Percentiles rank a stretch among this genome's conserved stretches.
Evolutionary conservation across 2,888 invertebrate genomes (phyloP).

Genomic region (Volucella inanis): DNA sequence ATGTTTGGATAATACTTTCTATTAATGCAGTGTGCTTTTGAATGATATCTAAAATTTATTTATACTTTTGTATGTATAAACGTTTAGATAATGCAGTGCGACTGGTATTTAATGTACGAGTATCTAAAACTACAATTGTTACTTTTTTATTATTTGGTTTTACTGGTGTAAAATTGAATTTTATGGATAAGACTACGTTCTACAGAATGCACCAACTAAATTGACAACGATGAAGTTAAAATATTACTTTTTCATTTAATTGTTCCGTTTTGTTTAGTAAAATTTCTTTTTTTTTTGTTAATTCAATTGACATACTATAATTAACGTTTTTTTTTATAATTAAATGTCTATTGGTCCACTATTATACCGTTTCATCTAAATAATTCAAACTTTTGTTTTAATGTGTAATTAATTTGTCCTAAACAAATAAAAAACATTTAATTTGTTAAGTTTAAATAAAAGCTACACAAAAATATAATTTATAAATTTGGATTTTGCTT

Average conservation of each 20-base stretch:
- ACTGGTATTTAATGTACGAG: slow-evolving; percentile 27
- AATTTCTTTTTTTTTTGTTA: slow-evolving; percentile 16
- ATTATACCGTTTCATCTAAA: slow-evolving; percentile 70
- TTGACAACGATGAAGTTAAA: slow-evolving; percentile 52
- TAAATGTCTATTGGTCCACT: slow-evolving; percentile 72
- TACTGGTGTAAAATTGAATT: slow-evolving; percentile 25
- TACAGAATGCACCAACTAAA: slow-evolving; percentile 62
- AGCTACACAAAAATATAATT: too few relatives aligned
- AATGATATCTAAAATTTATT: slow-evolving; percentile 25
- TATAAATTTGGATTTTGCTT: too few relatives aligned
- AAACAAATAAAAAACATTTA: too few relatives aligned
- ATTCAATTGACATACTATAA: slow-evolving; percentile 63
- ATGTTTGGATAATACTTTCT: not conserved
- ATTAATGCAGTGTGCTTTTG: slow-evolving; percentile 38
- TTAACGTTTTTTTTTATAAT: slow-evolving; percentile 21
- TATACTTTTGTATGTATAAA: slow-evolving; percentile 37
- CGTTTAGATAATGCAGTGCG: slow-evolving; percentile 53
- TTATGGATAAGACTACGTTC: slow-evolving; percentile 22
- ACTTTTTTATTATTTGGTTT: slow-evolving; percentile 5
- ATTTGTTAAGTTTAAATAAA: too few relatives aligned
- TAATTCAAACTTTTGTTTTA: slow-evolving; percentile 17
- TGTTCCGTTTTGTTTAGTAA: slow-evolving; percentile 1
- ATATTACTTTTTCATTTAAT: slow-evolving; percentile 12
- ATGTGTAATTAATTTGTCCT: too few relatives aligned
- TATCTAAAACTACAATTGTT: slow-evolving; percentile 23